Conservation (phyloP, 2,888 invertebrate genomes). For the Melolontha melolontha region DNA sequence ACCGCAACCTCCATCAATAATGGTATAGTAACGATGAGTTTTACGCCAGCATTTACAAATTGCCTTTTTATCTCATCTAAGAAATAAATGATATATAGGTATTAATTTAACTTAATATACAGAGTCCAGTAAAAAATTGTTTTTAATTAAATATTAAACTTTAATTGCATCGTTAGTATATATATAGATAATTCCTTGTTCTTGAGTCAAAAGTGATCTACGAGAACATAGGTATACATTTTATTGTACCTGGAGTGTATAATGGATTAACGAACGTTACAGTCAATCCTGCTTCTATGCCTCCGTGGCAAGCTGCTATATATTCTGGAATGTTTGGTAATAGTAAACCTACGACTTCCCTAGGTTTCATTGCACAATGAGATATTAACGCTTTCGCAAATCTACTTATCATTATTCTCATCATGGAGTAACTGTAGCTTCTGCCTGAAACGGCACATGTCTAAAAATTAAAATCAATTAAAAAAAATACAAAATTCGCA, state of each 20-base stretch:
- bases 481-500: too few species aligned
- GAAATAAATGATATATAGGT: conserved; percentile 47
- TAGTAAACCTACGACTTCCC: conserved; percentile 75
- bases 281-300: conserved; percentile 74
- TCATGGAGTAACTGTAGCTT: conserved; percentile 74
- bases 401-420: conserved; percentile 70
- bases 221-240: too few species aligned
- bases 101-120: too few species aligned
- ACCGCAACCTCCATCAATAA: conserved; percentile 72
- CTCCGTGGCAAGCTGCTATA: conserved; percentile 74
- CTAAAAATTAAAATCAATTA: conserved; percentile 61
- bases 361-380: conserved; percentile 70
- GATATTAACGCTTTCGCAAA: conserved; percentile 71
- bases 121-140: too few species aligned
- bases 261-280: conserved; percentile 79
- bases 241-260: conserved; percentile 72
- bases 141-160: too few species aligned
- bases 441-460: conserved; percentile 77
- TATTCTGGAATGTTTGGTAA: conserved; percentile 80
- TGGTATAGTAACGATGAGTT: conserved; percentile 74
- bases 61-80: conserved; percentile 75
- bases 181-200: too few species aligned
- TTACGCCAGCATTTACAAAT: conserved; percentile 73
- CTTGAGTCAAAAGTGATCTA: too few species aligned
- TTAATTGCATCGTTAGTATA: too few species aligned